phyloP scores from a whole-genome alignment of 2,797 vertebrate species.

The Toxotes lorentzi region DNA sequence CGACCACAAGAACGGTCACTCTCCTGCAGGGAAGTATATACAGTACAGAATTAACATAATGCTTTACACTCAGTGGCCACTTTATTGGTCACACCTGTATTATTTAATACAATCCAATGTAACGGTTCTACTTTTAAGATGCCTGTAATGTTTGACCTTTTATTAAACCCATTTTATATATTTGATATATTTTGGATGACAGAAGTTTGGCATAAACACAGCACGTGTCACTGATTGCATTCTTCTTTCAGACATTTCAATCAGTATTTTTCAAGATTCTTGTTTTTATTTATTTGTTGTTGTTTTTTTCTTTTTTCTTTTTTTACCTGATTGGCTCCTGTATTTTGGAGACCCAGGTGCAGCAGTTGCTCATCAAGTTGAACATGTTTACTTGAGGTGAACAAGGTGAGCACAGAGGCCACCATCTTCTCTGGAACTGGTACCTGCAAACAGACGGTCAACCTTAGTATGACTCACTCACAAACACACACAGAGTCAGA shows the following conservation, averaged over 20 bases:
- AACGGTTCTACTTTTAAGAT: not conserved
- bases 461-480: conserved; percentile 34
- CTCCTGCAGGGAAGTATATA: conserved; percentile 77
- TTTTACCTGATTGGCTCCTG: conserved; percentile 87
- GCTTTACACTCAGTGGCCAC: not conserved
- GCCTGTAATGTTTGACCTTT: not conserved
- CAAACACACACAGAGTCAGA: conserved; percentile 1
- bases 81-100: not conserved
- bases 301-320: conserved; percentile 5
- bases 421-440: conserved; percentile 85
- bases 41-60: not conserved
- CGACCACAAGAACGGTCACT: conserved; percentile 87
- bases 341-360: conserved; percentile 85
- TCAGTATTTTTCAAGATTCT: not conserved
- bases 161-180: too few species aligned
- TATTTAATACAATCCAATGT: too few species aligned
- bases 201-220: too few species aligned
- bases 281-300: too few species aligned
- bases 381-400: conserved; percentile 87
- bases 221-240: too few species aligned
- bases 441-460: conserved; percentile 73
- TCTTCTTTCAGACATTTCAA: not conserved
- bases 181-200: too few species aligned
- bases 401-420: conserved; percentile 79
- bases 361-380: conserved; percentile 89